Evolutionary conservation across 2,888 invertebrate genomes (phyloP).

Genomic region (Tenthredo notha): DNA sequence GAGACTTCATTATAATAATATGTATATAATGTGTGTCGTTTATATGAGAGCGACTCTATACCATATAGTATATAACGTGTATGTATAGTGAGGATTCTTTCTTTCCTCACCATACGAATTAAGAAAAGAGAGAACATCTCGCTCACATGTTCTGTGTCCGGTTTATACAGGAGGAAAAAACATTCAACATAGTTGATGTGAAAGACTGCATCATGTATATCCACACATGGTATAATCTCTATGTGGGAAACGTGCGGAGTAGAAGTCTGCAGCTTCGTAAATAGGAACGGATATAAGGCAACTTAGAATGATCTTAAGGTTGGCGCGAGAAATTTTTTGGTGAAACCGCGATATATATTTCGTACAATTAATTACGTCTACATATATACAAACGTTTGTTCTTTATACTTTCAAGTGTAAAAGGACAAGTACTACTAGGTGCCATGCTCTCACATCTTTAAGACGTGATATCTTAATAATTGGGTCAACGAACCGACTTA

Average conservation of each 20-base stretch:
- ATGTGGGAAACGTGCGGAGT: conserved; percentile 19
- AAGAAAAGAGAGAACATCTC: conserved; percentile 3
- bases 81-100: background rate
- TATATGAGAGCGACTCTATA: background rate
- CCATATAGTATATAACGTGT: no score
- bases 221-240: conserved; percentile 24
- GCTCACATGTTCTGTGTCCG: conserved; percentile 65
- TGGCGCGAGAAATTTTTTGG: conserved; percentile 21
- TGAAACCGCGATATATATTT: conserved; percentile 16
- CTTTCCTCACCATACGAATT: background rate
- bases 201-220: conserved; percentile 22
- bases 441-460: conserved; percentile 32
- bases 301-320: background rate
- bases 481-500: conserved; percentile 44
- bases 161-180: conserved; percentile 52
- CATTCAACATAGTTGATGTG: background rate
- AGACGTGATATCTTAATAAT: conserved; percentile 34
- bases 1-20: conserved; percentile 11
- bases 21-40: background rate
- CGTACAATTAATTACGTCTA: conserved; percentile 21
- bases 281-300: conserved; percentile 3
- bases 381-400: background rate
- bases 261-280: background rate
- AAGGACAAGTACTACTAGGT: background rate
- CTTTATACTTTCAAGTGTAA: conserved; percentile 13